Base-by-base conservation (phyloP, 1,140 invertebrate genomes). In the Lordiphosa collinella region DNA sequence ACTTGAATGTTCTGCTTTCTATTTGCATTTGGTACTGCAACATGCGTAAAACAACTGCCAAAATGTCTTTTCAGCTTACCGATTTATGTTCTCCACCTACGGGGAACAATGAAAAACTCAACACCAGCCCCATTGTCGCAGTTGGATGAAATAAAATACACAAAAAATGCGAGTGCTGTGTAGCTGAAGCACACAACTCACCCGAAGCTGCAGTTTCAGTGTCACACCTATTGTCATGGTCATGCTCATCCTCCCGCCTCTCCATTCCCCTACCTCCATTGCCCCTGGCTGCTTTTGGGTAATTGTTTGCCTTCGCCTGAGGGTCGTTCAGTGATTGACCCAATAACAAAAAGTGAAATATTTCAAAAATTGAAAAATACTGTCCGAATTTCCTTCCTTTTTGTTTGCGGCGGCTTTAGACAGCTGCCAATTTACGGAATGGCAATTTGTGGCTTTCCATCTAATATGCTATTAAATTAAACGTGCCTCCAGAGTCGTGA, bases 401-500 rank as follows among this genome's bases (percentile, higher is more conserved):
- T 22, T 22, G 18, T 22, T 22, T 22, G 18, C 6, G 18, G 18
- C 1, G 4, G 18, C 4, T 22, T 22, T 22, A 22, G 18, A 5
- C 4, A 5, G n/a, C n/a, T 10, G 11, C 2, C 22, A 29, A 44
- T 22, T 29, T 12, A 40, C 13, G 13, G 14, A 13, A 44, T 29
- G 22, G 22, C 11, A 12, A 38, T 13, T 44, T 25, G 16, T 31
- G 41, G 22, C 41, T 22, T 31, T 44, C 16, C 41, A 44, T 44
- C 41, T 44, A 44, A 44, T 44, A 31, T 31, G 41, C 41, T 57
- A 80, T 80, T 80, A 80, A 71, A 71, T 63, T 56, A 60, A 82
- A 84, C 66, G 66, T 76, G 62, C 52, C 12, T n/a, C 64, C 31
- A 31, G 38, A 65, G 71, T 80, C 75, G 76, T 80, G 76, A 70